Evolutionary conservation across 1,140 invertebrate species (phyloP).

Genomic region (Spodoptera litura): DNA sequence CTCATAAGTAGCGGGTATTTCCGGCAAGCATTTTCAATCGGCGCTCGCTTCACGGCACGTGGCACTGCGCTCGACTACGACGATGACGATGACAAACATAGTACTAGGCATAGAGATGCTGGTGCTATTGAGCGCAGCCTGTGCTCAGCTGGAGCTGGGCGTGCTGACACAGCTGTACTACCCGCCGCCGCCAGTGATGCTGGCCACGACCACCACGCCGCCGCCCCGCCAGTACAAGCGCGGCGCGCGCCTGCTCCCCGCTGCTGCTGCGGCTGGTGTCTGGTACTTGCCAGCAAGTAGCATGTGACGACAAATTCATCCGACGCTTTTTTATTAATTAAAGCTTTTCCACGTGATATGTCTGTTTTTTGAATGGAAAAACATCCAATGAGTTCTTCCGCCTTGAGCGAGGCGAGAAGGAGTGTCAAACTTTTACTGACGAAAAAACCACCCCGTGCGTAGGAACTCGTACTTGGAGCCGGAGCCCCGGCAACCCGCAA

Average conservation of each 20-base stretch:
- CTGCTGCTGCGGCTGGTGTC: too few relatives aligned
- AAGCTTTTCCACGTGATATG: too few relatives aligned
- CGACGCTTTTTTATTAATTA: too few relatives aligned
- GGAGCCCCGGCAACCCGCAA: too few relatives aligned
- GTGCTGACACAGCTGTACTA: constrained; percentile 16
- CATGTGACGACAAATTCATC: too few relatives aligned
- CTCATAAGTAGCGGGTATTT: not conserved
- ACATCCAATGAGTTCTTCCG: too few relatives aligned
- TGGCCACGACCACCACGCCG: not conserved
- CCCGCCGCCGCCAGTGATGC: not conserved
- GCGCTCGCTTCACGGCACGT: not conserved
- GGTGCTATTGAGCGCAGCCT: not conserved
- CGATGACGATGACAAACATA: not conserved
- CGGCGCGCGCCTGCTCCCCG: not conserved
- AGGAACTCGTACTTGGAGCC: too few relatives aligned
- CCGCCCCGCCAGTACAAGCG: not conserved
- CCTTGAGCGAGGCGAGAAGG: too few relatives aligned
- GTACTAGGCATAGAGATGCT: not conserved
- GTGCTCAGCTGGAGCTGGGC: constrained; percentile 9
- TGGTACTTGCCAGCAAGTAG: too few relatives aligned
- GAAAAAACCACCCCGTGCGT: too few relatives aligned
- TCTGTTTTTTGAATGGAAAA: too few relatives aligned
- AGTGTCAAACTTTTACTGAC: too few relatives aligned
- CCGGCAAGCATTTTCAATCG: not conserved
- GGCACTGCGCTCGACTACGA: not conserved